Evolutionary conservation across 2,113 vertebrate genomes (phyloP), one percentile per base, ranked within the genome.

Genomic region (Ochotona princeps): DNA sequence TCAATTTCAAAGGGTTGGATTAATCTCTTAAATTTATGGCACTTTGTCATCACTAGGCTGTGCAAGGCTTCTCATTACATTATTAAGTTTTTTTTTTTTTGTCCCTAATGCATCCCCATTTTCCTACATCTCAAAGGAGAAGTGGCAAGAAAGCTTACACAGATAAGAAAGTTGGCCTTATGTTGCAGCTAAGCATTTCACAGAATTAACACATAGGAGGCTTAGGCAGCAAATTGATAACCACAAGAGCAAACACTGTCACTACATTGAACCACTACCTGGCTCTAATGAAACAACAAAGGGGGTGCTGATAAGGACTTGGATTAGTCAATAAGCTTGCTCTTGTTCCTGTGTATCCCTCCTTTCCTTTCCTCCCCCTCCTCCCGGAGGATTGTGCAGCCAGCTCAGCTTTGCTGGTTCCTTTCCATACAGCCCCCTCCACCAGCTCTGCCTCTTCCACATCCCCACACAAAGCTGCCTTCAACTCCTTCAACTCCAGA

Each of bases 331-430:
- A 83, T n/a, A 83, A 38, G 54, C 35, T 70, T 7, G 6, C 26
- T 7, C 25, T 32, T 49, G 51, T 28, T 23, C 20, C n/a, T 25
- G 26, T 72, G 49, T 15, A 4, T 51, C 21, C 2, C 15, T 69
- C 67, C 26, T 51, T 28, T 38, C 28, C 28, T 8, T 12, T 70
- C 80, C 9, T 21, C 12, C 8, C 44, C 28, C 14, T 61, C 9
- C 38, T 26, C 57, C 21, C 2, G 0, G 0, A 21, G 28, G 13
- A 28, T 26, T 28, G 28, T 2, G n/a, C 13, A 0, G 57, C 15
- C 54, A 21, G 21, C 18, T 70, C 44, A 76, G 57, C n/a, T 87
- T 25, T 21, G 26, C 12, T 32, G 47, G 20, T 9, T 38, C 6
- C 20, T 75, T 70, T 78, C 30, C 49, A 66, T 28, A 1, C 20